Base-by-base conservation (phyloP, 2,113 vertebrate species). In the Accipiter cooperii region DNA sequence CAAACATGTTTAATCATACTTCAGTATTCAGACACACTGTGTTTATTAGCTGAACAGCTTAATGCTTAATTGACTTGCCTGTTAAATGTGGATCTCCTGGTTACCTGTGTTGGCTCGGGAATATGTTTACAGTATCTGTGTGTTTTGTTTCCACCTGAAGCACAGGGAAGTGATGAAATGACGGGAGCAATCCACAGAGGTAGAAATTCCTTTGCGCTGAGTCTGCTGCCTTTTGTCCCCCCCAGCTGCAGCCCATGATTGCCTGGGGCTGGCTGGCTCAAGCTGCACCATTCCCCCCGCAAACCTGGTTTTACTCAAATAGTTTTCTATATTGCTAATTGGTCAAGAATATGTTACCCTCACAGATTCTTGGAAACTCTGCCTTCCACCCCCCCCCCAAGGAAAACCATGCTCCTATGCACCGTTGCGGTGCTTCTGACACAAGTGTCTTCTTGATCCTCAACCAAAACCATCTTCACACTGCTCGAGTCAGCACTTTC, bases 201-300 rank as follows among this genome's bases (percentile, higher is more conserved):
- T 95, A 31, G 91, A 75, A 91, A 97, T 97, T 96, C 94, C 97
- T 95, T 89, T 60, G 89, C 31, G 25, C 91, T 93, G 94, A 95
- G 76, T 93, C 88, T 0, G n/a, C 64, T 31, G 95, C 44, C n/a
- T 15, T 13, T 28, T 3, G 13, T 52, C 17, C 13, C 49, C 38
- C 44, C 76, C 89, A 84, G 42, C 51, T 77, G 75, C 31, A 3
- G 28, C 44, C 19, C 21, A 0, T 28, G 8, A 17, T 11, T 13
- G 52, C n/a, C 11, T 2, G 47, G 14, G n/a, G n/a, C 57, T 54
- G 52, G 13, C 38, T 51, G 3, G 5, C 51, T 8, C 34, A 7
- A 31, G 36, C 36, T 70, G 63, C 31, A 11, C 21, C 42, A 1
- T 9, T 33, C 26, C 15, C 17, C 58, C 26, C 25, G 36, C 52